These are phyloP conservation scores for Cochlearius cochlearius DNA, from an alignment of 2,113 vertebrate species.

Conservation along the genomic window DNA sequence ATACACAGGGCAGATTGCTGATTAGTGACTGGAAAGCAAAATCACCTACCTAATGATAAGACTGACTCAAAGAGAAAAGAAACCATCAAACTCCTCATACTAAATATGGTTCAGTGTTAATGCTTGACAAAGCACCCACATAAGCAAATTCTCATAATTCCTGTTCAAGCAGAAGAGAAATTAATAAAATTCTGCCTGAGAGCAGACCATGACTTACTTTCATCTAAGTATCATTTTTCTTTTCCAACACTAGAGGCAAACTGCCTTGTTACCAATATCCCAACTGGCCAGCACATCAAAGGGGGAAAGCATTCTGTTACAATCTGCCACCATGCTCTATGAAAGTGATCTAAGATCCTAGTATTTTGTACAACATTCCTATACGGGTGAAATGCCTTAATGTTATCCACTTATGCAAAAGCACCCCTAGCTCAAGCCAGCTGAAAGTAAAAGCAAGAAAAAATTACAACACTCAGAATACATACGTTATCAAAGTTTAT, in stretches of 20 bases:
- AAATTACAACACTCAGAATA: background rate
- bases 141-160: background rate
- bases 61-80: background rate
- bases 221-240: background rate
- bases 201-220: background rate
- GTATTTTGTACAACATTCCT: background rate
- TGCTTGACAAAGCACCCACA: background rate
- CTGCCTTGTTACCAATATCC: background rate
- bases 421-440: background rate
- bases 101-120: background rate
- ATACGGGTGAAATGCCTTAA: background rate
- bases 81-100: background rate
- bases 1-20: background rate
- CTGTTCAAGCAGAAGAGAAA: background rate
- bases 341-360: background rate
- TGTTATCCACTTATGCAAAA: background rate
- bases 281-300: background rate
- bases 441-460: background rate
- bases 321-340: background rate
- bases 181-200: background rate
- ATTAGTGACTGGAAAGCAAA: background rate
- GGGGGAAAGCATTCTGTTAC: background rate
- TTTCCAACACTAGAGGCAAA: background rate
- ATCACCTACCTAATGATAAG: background rate
- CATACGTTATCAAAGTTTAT: background rate